Evolutionary conservation across 2,113 vertebrate genomes (phyloP), one percentile per base, ranked within the genome.

Genomic region (Hymenochirus boettgeri): DNA sequence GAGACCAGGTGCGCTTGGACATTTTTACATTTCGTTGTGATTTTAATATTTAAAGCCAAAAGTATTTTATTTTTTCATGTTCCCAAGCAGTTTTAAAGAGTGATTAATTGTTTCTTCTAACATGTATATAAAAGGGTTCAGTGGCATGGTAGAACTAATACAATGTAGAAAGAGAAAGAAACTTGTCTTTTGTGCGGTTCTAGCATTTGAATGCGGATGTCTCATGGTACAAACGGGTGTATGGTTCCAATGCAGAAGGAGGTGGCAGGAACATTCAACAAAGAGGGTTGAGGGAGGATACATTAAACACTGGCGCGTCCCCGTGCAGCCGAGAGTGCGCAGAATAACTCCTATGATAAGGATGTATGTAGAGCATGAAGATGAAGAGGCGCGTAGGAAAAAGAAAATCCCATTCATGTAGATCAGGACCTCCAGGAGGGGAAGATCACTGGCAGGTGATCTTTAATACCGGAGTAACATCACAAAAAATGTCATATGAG

Each of bases 221-320:
- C 51, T 54, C 24, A 64, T 45, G n/a, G n/a, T 64, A 27, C 19
- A 46, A 23, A 31, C 50, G n/a, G 55, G 18, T 45, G 21, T 2
- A 64, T 3, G 10, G 51, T 64, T 8, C 62, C 51, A 55, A 45
- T 55, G 37, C 21, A 64, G 4, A 55, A 15, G 10, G 5, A 77
- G 57, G 46, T 73, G 77, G 0, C 76, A 61, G 21, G 72, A 55
- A 0, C 75, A 79, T 24, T 74, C 76, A 65, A 75, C 37, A 39
- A 53, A 62, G 6, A 22, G 27, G 3, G 52, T 57, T 12, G n/a
- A n/a, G n/a, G n/a, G n/a, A n/a, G n/a, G n/a, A n/a, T n/a, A n/a
- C n/a, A n/a, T n/a, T n/a, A n/a, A n/a, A n/a, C n/a, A n/a, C n/a
- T n/a, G n/a, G n/a, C n/a, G n/a, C 22, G 7, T 7, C 46, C 7